phyloP scores from a whole-genome alignment of 2,113 vertebrate species.

The Salvelinus fontinalis region DNA sequence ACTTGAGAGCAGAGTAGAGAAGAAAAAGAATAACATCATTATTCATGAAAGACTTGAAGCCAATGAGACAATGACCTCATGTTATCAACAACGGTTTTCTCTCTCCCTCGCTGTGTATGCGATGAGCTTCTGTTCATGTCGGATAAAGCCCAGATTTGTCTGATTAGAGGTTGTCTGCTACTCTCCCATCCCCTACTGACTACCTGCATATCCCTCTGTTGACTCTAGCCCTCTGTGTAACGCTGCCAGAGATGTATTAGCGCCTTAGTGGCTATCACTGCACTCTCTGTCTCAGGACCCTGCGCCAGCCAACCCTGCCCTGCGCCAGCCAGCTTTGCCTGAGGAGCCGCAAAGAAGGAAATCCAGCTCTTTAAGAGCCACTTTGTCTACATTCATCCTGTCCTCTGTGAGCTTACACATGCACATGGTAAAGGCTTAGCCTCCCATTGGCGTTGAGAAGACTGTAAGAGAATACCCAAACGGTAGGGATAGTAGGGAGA shows the following conservation, averaged over 20 bases:
- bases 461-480: conserved; percentile 61
- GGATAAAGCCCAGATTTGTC: conserved; percentile 52
- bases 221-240: conserved; percentile 29
- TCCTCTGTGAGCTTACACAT: conserved; percentile 57
- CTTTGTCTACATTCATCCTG: conserved; percentile 61
- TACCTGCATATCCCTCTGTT: conserved; percentile 51
- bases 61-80: conserved; percentile 30
- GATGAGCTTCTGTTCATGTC: conserved; percentile 49
- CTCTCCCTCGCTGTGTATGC: conserved; percentile 41
- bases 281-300: conserved; percentile 58
- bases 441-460: conserved; percentile 51
- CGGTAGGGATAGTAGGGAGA: conserved; percentile 23
- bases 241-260: conserved; percentile 56
- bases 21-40: conserved; percentile 19
- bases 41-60: conserved; percentile 35
- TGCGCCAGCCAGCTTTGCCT: conserved; percentile 52
- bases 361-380: conserved; percentile 56
- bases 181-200: conserved; percentile 34
- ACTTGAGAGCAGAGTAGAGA: conserved; percentile 23
- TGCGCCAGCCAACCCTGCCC: conserved; percentile 8
- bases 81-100: conserved; percentile 51
- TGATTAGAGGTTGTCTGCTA: conserved; percentile 48
- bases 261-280: conserved; percentile 34
- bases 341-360: conserved; percentile 44
- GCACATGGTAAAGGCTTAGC: conserved; percentile 39